These are phyloP conservation scores for Leptura quadrifasciata DNA, from an alignment of 2,888 invertebrate species.

Conservation along the genomic window DNA sequence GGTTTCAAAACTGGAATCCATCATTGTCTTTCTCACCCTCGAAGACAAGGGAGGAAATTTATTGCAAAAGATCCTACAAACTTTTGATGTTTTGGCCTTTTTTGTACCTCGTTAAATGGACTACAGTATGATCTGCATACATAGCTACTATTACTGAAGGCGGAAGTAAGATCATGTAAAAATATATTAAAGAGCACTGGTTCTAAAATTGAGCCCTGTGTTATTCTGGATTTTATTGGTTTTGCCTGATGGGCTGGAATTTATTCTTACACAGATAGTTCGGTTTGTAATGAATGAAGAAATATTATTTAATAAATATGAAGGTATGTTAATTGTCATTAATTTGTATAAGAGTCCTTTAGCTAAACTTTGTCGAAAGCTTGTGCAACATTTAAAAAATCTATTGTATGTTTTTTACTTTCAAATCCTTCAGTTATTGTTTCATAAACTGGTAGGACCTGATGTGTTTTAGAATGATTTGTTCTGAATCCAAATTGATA, in stretches of 20 bases:
- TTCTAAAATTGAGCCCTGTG: neutral
- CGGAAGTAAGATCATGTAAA: neutral
- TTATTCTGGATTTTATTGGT: neutral
- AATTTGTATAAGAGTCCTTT: neutral
- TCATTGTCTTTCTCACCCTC: too few relatives aligned
- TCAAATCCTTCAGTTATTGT: neutral
- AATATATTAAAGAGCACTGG: neutral
- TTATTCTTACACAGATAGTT: neutral
- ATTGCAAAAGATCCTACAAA: too few relatives aligned
- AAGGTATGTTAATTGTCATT: neutral
- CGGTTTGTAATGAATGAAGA: neutral
- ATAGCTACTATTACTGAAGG: neutral
- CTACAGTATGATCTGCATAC: neutral
- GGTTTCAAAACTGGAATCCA: too few relatives aligned
- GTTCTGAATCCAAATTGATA: neutral
- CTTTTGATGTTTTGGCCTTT: too few relatives aligned
- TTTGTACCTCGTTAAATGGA: too few relatives aligned
- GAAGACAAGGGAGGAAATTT: too few relatives aligned
- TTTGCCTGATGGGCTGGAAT: neutral
- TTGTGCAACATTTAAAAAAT: neutral
- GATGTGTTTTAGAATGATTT: neutral
- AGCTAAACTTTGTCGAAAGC: neutral
- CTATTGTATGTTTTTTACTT: neutral
- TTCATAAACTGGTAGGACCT: neutral
- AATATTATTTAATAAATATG: neutral